Percentiles rank a stretch among this genome's conserved stretches.
phyloP scores from a whole-genome alignment of 2,113 vertebrate genomes.

The Callochromis pleurospilus region DNA sequence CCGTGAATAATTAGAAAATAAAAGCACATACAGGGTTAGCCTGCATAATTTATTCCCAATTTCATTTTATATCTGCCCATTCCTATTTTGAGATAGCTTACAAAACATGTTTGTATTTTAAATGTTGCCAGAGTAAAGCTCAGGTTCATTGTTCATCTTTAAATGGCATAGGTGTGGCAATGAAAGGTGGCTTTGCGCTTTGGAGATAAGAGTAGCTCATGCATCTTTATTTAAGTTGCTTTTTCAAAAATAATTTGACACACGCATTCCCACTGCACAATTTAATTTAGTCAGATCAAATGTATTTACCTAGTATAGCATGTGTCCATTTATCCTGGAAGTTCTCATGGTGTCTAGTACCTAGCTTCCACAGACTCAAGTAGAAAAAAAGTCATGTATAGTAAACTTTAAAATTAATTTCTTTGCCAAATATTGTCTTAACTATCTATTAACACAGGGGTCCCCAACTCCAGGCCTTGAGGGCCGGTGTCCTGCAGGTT shows the following conservation, averaged over 20 bases:
- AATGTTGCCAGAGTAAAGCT: constrained; percentile 38
- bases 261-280: neutral
- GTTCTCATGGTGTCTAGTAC: neutral
- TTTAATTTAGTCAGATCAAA: constrained; percentile 46
- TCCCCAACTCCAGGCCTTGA: neutral
- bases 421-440: constrained; percentile 47
- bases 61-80: constrained; percentile 24
- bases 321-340: neutral
- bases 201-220: constrained; percentile 1
- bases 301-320: neutral
- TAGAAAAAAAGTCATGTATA: neutral
- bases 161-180: constrained; percentile 33
- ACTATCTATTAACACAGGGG: neutral
- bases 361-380: neutral
- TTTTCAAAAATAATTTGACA: constrained; percentile 54
- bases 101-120: constrained; percentile 54
- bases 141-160: constrained; percentile 39
- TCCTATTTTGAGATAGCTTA: constrained; percentile 16
- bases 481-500: neutral
- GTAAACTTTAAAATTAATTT: constrained; percentile 16
- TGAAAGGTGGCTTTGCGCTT: constrained; percentile 7
- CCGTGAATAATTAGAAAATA: constrained; percentile 23
- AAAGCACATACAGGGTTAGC: constrained; percentile 15
- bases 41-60: constrained; percentile 46
- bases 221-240: constrained; percentile 3